Evolutionary conservation across 2,888 invertebrate genomes (phyloP).

Genomic region (Spisula subtruncata): DNA sequence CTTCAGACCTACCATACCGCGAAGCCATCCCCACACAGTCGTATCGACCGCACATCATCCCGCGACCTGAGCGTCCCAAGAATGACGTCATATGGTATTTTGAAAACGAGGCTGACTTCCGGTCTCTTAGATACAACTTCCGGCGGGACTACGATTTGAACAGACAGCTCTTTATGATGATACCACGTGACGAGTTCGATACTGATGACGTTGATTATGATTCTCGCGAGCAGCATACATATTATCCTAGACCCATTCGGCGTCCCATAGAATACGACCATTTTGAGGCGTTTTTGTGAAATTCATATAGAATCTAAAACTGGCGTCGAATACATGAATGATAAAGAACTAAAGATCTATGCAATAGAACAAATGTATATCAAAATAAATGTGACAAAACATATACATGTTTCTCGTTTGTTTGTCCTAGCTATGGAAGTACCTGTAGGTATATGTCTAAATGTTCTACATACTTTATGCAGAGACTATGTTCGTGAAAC

Average conservation of each 20-base stretch:
- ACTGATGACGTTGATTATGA: not conserved
- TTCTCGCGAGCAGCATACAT: not conserved
- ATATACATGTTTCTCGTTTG: not conserved
- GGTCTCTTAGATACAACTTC: slow-evolving; percentile 27
- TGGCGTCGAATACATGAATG: not conserved
- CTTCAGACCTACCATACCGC: slow-evolving; percentile 33
- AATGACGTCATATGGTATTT: slow-evolving; percentile 55
- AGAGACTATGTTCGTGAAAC: not conserved
- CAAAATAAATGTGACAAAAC: not conserved
- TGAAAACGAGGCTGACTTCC: not conserved
- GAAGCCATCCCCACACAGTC: slow-evolving; percentile 11
- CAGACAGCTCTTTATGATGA: not conserved
- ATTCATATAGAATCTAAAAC: not conserved
- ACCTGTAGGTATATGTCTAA: too few species aligned
- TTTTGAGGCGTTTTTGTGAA: slow-evolving; percentile 32
- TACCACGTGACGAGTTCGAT: not conserved
- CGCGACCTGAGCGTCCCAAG: slow-evolving; percentile 45
- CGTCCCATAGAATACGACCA: slow-evolving; percentile 31
- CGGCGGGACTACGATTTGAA: not conserved
- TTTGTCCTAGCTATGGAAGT: too few species aligned
- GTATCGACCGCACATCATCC: slow-evolving; percentile 47
- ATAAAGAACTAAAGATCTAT: too few species aligned
- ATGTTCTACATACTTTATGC: not conserved
- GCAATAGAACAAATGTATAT: slow-evolving; percentile 8
- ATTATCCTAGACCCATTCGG: slow-evolving; percentile 25